Conservation (phyloP, 2,113 vertebrate genomes). For the Gorsachius goisagi region DNA sequence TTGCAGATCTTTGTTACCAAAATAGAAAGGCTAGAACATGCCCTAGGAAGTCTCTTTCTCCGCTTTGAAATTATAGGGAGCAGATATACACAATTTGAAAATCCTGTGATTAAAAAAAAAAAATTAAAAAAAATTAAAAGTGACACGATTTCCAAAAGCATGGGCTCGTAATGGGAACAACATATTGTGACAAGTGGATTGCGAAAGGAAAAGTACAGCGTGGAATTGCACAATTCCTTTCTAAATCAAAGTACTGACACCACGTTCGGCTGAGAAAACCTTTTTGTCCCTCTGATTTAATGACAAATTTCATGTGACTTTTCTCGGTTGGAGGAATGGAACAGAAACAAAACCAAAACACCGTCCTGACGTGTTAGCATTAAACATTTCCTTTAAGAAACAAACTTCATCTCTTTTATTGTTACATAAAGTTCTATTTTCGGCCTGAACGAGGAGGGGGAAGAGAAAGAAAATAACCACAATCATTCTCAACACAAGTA, state of each 20-base stretch:
- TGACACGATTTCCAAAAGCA: neutral
- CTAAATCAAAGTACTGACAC: neutral
- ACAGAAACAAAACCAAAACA: slow-evolving; percentile 5
- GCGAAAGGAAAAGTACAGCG: neutral
- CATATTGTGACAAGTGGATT: neutral
- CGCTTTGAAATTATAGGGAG: neutral
- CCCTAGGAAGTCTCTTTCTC: slow-evolving; percentile 3
- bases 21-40: slow-evolving; percentile 43
- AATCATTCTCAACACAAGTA: neutral
- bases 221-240: neutral
- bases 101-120: neutral
- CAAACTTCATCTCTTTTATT: neutral
- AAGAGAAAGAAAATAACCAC: neutral
- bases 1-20: neutral
- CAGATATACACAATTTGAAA: neutral
- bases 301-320: neutral
- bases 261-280: neutral
- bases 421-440: slow-evolving; percentile 27
- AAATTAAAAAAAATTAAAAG: neutral
- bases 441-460: neutral
- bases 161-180: neutral
- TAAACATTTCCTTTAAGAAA: neutral
- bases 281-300: neutral
- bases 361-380: neutral
- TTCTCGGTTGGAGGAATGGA: neutral